These are phyloP conservation scores for Cylindroiulus punctatus DNA, from an alignment of 2,888 invertebrate genomes.

Conservation along the genomic window DNA sequence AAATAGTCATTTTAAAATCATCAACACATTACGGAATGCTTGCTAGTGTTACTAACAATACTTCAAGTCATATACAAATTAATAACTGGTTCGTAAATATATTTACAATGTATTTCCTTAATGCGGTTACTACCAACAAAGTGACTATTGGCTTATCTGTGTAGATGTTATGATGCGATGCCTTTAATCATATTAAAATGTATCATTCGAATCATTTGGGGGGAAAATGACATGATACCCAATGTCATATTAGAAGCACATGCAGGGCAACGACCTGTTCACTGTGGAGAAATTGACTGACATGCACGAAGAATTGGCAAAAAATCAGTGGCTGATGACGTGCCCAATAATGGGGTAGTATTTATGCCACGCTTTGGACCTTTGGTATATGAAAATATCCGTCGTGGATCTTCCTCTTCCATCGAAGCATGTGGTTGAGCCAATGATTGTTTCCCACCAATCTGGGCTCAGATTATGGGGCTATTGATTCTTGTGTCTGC, in stretches of 20 bases:
- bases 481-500: constrained; percentile 32
- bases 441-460: constrained; percentile 45
- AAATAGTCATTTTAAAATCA: too few relatives aligned
- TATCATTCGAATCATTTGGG: background rate
- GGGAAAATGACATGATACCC: background rate
- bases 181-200: too few relatives aligned
- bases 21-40: too few relatives aligned
- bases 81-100: too few relatives aligned
- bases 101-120: too few relatives aligned
- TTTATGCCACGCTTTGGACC: background rate
- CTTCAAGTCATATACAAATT: too few relatives aligned
- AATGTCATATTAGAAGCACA: background rate
- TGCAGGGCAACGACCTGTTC: background rate
- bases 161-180: too few relatives aligned
- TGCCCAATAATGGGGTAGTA: background rate
- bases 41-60: too few relatives aligned
- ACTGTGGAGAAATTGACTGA: background rate
- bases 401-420: background rate
- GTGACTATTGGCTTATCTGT: background rate
- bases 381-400: background rate
- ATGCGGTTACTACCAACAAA: too few relatives aligned
- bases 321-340: background rate
- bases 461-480: constrained; percentile 39
- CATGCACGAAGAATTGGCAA: background rate
- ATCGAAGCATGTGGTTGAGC: constrained; percentile 30